These are phyloP conservation scores for Ischnus inquisitorius DNA, from an alignment of 2,888 invertebrate genomes.

Conservation along the genomic window DNA sequence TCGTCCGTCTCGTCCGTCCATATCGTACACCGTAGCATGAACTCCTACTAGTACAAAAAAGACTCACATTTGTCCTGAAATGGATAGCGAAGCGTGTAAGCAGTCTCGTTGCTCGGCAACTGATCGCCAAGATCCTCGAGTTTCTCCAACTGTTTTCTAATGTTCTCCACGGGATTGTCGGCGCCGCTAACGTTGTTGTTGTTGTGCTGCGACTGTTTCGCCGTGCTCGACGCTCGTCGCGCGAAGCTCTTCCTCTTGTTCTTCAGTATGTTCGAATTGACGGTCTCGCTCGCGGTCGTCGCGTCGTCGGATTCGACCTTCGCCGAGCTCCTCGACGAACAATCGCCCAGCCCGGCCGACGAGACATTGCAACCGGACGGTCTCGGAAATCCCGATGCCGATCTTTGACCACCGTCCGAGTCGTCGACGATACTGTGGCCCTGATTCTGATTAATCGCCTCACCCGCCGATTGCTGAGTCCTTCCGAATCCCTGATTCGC, in stretches of 20 bases:
- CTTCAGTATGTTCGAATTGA: constrained; percentile 80
- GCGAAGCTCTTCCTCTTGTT: constrained; percentile 78
- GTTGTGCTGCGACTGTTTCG: constrained; percentile 78
- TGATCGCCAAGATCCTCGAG: constrained; percentile 94
- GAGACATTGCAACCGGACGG: constrained; percentile 50
- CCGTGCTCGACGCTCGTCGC: constrained; percentile 83
- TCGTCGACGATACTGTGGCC: constrained; percentile 70
- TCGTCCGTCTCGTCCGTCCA: no score
- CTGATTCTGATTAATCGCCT: constrained; percentile 49
- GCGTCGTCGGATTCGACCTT: constrained; percentile 84
- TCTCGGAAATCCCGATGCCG: constrained; percentile 73
- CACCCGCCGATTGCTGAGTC: constrained; percentile 40
- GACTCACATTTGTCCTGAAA: constrained; percentile 90
- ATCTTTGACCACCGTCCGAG: constrained; percentile 70
- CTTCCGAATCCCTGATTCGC: constrained; percentile 74
- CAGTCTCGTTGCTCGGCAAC: constrained; percentile 90
- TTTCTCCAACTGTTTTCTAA: constrained; percentile 93
- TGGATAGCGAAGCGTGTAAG: constrained; percentile 93
- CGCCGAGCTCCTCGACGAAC: constrained; percentile 72
- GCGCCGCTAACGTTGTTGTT: constrained; percentile 80
- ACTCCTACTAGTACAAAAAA: background rate
- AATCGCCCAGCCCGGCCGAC: constrained; percentile 30
- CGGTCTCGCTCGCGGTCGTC: constrained; percentile 83
- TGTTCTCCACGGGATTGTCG: constrained; percentile 90
- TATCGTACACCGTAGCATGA: no score